Evolutionary conservation across 2,797 vertebrate species (phyloP).

Genomic region (Pipistrellus pygmaeus): DNA sequence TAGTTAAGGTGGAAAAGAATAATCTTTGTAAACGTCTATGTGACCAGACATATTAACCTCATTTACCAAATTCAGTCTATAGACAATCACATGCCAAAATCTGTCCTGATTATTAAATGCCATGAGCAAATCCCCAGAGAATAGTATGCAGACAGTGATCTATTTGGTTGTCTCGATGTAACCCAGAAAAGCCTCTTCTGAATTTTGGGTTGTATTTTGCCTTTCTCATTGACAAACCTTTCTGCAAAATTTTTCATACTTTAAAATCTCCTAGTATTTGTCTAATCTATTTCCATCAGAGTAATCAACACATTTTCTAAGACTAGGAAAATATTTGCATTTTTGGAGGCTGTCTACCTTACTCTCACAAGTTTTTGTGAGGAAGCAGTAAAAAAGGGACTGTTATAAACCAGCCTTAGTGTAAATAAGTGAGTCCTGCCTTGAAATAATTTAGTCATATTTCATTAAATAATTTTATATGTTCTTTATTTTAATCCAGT

Average conservation of each 20-base stretch:
- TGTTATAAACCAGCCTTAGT: background rate
- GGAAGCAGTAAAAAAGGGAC: background rate
- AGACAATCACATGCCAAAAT: background rate
- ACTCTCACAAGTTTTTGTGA: background rate
- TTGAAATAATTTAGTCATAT: conserved; percentile 20
- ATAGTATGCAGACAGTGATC: background rate
- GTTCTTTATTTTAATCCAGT: background rate
- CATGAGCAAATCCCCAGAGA: background rate
- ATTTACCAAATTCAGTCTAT: background rate
- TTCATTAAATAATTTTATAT: background rate
- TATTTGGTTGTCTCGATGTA: background rate
- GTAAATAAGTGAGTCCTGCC: background rate
- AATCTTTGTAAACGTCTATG: background rate
- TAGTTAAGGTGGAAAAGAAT: background rate
- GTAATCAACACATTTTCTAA: background rate
- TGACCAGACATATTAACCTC: background rate
- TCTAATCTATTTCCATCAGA: background rate
- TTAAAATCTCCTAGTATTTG: background rate
- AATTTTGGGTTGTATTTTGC: background rate
- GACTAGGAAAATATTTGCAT: background rate
- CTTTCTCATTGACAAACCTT: background rate
- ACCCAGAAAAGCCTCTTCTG: background rate
- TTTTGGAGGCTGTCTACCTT: background rate
- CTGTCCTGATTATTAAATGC: background rate
- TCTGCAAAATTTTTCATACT: background rate